phyloP scores from a whole-genome alignment of 2,888 invertebrate species.

The Taphrorychus bicolor region DNA sequence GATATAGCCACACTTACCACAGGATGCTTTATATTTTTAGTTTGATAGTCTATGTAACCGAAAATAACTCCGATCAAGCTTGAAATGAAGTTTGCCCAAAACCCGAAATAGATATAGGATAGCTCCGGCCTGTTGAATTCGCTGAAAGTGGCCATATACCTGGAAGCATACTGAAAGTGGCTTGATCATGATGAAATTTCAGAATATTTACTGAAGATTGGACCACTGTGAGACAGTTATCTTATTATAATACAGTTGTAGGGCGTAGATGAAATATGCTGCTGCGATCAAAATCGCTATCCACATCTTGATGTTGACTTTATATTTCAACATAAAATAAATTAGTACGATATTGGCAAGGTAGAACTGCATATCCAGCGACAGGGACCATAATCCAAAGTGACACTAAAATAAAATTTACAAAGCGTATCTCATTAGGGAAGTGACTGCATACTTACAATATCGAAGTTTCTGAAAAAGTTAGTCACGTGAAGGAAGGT shows the following conservation, averaged over 20 bases:
- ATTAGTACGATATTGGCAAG: background rate
- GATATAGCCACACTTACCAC: too few relatives aligned
- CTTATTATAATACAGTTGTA: background rate
- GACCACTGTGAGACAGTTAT: background rate
- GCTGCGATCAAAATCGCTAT: background rate
- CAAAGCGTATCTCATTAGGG: background rate
- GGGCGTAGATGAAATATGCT: background rate
- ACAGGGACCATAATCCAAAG: slow-evolving; percentile 1
- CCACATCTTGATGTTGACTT: background rate
- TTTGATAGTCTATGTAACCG: slow-evolving; percentile 1
- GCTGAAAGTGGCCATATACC: background rate
- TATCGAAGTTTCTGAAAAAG: background rate
- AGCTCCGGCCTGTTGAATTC: background rate
- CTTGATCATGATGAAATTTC: background rate
- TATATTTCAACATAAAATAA: slow-evolving; percentile 7
- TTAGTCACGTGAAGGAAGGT: background rate
- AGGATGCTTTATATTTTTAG: background rate
- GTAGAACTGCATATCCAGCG: slow-evolving; percentile 2
- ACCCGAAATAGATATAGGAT: slow-evolving; percentile 3
- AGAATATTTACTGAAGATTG: slow-evolving; percentile 8
- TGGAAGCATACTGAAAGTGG: background rate
- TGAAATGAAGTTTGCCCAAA: slow-evolving; percentile 1
- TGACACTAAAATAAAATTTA: slow-evolving; percentile 4
- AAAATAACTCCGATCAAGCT: slow-evolving; percentile 1
- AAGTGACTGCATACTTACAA: background rate